Percentiles rank a stretch among this genome's conserved stretches.
Evolutionary conservation across 2,888 invertebrate species (phyloP).

Genomic region (Sturmia bella): DNA sequence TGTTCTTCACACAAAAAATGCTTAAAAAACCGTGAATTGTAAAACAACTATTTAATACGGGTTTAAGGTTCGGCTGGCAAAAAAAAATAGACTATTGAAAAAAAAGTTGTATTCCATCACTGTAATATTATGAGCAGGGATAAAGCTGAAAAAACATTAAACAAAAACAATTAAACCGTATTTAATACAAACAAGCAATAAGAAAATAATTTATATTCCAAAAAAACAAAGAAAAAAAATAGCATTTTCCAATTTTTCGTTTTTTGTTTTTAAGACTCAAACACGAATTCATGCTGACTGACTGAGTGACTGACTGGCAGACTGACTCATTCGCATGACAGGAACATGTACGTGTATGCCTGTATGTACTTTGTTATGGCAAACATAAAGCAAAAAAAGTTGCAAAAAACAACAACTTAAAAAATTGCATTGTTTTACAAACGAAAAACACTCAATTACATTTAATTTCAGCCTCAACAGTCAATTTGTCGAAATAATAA

Average conservation of each 20-base stretch:
- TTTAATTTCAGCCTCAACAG: slow-evolving; percentile 68
- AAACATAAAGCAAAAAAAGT: slow-evolving; percentile 9
- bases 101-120: slow-evolving; percentile 41
- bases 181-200: slow-evolving; percentile 42
- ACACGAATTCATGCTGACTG: slow-evolving; percentile 21
- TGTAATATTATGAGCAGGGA: slow-evolving; percentile 43
- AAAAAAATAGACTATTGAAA: slow-evolving; percentile 15
- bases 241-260: neutral
- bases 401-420: slow-evolving; percentile 25
- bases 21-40: neutral
- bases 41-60: slow-evolving; percentile 35
- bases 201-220: slow-evolving; percentile 52
- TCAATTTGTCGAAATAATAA: slow-evolving; percentile 65
- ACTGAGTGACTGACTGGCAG: slow-evolving; percentile 6
- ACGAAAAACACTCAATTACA: slow-evolving; percentile 69
- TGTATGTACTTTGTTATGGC: slow-evolving; percentile 24
- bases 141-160: slow-evolving; percentile 64
- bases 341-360: no score
- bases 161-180: slow-evolving; percentile 57
- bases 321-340: slow-evolving; percentile 44
- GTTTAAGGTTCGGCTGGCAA: slow-evolving; percentile 29
- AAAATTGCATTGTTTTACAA: slow-evolving; percentile 61
- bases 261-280: slow-evolving; percentile 24
- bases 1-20: neutral
- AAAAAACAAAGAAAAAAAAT: neutral